These are phyloP conservation scores for Tauraco erythrolophus DNA, from an alignment of 2,113 vertebrate genomes.

Conservation along the genomic window DNA sequence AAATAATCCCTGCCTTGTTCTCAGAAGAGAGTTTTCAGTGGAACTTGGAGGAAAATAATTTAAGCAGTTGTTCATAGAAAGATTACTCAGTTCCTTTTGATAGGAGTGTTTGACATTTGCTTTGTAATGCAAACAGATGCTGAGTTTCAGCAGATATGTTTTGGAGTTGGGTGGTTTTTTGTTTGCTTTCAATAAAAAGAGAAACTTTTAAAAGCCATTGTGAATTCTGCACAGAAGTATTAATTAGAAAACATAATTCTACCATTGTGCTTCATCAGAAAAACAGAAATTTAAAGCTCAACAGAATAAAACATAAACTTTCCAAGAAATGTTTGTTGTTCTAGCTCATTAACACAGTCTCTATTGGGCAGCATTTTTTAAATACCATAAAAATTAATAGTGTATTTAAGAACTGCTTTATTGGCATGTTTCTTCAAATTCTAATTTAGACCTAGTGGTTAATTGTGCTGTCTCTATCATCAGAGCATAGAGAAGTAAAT, in stretches of 20 bases:
- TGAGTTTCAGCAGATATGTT: not conserved
- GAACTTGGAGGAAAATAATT: not conserved
- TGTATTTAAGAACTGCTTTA: conserved; percentile 77
- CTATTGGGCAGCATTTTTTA: conserved; percentile 72
- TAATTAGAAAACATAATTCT: conserved; percentile 53
- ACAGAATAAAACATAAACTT: conserved; percentile 67
- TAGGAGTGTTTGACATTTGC: conserved; percentile 18
- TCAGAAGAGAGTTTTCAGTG: not conserved
- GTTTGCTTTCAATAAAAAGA: conserved; percentile 36
- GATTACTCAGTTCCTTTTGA: not conserved
- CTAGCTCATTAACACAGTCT: conserved; percentile 72
- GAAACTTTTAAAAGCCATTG: conserved; percentile 29
- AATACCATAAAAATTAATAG: conserved; percentile 76
- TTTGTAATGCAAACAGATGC: conserved; percentile 24
- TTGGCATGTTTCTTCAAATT: conserved; percentile 66
- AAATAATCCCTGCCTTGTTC: not conserved
- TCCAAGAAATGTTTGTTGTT: conserved; percentile 75
- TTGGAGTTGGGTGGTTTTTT: not conserved
- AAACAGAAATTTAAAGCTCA: conserved; percentile 63
- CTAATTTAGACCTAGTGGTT: conserved; percentile 66
- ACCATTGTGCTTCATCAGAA: conserved; percentile 54
- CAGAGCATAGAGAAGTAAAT: conserved; percentile 32
- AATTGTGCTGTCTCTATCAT: conserved; percentile 51
- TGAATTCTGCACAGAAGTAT: conserved; percentile 30
- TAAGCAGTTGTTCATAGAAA: not conserved